Percentiles rank a stretch among this genome's conserved stretches.
Evolutionary conservation across 2,797 vertebrate genomes (phyloP).

Genomic region (Phylloscopus collybita): DNA sequence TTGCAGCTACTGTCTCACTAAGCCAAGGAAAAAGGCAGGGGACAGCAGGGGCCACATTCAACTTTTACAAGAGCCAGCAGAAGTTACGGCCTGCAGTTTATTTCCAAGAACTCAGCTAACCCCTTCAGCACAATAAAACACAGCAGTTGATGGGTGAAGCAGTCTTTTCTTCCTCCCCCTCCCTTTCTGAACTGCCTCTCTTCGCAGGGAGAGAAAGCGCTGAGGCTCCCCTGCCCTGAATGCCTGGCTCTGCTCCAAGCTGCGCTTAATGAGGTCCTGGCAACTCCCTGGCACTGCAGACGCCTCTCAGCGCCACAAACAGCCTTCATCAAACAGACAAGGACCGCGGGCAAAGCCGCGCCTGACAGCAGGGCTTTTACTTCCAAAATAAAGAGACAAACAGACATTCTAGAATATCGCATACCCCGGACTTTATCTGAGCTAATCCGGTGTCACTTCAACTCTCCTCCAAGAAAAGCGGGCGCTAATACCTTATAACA

Average conservation of each 20-base stretch:
- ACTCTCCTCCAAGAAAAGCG: not conserved
- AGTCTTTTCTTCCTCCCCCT: not conserved
- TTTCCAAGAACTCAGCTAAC: constrained; percentile 43
- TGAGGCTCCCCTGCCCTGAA: constrained; percentile 9
- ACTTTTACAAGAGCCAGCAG: not conserved
- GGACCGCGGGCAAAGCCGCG: not conserved
- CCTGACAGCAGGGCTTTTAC: not conserved
- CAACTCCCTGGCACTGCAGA: constrained; percentile 44
- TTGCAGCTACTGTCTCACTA: not conserved
- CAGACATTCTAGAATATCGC: not conserved
- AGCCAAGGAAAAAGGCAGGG: not conserved
- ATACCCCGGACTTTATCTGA: not conserved
- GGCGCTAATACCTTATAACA: not conserved
- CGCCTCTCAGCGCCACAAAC: not conserved
- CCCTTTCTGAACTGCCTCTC: not conserved
- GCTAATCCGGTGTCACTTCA: not conserved
- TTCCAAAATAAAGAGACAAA: not conserved
- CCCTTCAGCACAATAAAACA: constrained; percentile 15
- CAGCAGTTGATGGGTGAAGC: constrained; percentile 14
- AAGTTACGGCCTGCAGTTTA: constrained; percentile 8
- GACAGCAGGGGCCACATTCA: not conserved
- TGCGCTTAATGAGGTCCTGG: constrained; percentile 52
- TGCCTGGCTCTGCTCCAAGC: constrained; percentile 57
- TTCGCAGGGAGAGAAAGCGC: not conserved
- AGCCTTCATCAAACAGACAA: not conserved